A percentile compares a stretch with the other conserved stretches of the same genome.
Conservation (phyloP, 2,797 vertebrate species). For the Heliangelus exortis region DNA sequence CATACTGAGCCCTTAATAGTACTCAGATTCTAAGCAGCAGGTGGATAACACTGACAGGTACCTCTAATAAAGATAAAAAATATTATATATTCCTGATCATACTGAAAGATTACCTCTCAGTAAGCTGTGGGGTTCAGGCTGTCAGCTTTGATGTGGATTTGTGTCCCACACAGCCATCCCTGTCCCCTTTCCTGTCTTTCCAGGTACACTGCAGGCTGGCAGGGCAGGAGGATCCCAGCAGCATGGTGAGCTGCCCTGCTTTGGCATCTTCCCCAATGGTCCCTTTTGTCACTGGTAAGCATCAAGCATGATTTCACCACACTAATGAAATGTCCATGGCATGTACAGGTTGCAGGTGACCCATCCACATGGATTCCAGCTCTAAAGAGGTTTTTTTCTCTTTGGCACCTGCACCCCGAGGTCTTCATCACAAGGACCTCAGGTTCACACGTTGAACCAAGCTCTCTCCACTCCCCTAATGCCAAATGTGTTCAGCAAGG, state of each 20-base stretch:
- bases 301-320: not conserved
- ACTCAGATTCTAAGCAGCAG: not conserved
- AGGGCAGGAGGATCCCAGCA: not conserved
- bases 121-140: not conserved
- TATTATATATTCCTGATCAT: not conserved
- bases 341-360: too few species aligned
- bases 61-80: not conserved
- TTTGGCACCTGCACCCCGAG: not conserved
- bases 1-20: not conserved
- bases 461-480: not conserved
- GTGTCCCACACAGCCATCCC: not conserved
- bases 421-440: not conserved
- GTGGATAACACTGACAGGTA: not conserved
- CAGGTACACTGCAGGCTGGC: not conserved
- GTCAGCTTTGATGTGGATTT: accelerated
- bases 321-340: not conserved
- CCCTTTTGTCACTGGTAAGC: not conserved
- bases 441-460: not conserved
- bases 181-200: not conserved
- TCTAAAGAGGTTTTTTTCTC: too few species aligned
- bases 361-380: not conserved
- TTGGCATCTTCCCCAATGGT: not conserved
- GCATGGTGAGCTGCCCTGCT: not conserved
- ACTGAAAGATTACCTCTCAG: too few species aligned
- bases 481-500: not conserved